Conservation (phyloP, 2,888 invertebrate species). For the Melinaea menophilus region DNA sequence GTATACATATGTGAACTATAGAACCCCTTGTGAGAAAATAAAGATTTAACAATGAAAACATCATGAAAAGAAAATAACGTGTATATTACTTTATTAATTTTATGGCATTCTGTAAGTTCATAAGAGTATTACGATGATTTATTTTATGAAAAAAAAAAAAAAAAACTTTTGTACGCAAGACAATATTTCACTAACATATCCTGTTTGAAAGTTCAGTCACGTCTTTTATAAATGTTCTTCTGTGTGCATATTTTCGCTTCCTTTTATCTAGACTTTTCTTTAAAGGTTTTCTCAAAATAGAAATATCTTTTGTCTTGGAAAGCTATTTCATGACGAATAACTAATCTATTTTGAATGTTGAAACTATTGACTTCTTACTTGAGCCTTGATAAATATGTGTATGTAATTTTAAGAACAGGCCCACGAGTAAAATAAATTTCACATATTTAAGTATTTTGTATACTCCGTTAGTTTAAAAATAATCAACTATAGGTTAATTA, state of each 20-base stretch:
- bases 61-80: no score
- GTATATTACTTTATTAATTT: no score
- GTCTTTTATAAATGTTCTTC: slow-evolving; percentile 24
- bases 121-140: no score
- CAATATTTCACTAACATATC: slow-evolving; percentile 9
- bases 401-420: background rate
- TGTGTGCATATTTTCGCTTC: slow-evolving; percentile 28
- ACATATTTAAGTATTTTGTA: no score
- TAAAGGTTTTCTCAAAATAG: slow-evolving; percentile 27
- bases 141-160: background rate
- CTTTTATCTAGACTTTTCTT: slow-evolving; percentile 30
- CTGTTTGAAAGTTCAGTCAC: slow-evolving; percentile 24
- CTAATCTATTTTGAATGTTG: slow-evolving; percentile 13
- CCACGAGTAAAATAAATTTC: no score
- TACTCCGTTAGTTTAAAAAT: no score
- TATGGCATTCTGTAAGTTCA: no score
- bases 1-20: no score
- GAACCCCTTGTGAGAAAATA: no score
- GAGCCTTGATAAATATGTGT: slow-evolving; percentile 1
- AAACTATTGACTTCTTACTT: slow-evolving; percentile 17
- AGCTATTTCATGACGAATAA: slow-evolving; percentile 22
- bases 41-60: no score
- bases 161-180: background rate
- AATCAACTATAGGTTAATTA: no score
- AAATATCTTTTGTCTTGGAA: slow-evolving; percentile 24